A percentile compares a stretch with the other conserved stretches of the same genome.
Conservation (phyloP, 2,113 vertebrate species). For the Phyllostomus discolor region DNA sequence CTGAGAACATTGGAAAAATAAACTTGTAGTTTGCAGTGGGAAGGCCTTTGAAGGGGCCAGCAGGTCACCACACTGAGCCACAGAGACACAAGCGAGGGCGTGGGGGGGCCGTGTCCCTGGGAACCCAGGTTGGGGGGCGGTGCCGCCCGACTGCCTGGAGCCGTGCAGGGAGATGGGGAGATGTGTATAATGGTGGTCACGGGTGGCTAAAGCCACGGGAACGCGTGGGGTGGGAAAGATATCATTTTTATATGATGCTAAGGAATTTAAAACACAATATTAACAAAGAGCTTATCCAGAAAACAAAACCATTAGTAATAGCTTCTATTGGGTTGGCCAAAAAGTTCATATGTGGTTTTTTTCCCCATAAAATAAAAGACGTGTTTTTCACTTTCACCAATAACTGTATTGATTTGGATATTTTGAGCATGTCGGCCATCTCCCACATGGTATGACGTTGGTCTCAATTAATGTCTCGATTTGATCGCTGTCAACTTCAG, state of each 20-base stretch:
- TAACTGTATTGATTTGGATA: too few species aligned
- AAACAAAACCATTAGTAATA: neutral
- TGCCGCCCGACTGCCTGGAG: too few species aligned
- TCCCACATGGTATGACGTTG: too few species aligned
- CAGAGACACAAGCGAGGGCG: neutral
- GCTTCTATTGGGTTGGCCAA: neutral
- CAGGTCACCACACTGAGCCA: neutral
- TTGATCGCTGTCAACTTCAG: too few species aligned
- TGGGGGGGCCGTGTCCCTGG: neutral
- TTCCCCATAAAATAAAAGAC: too few species aligned
- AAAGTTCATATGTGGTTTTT: too few species aligned
- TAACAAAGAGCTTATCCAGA: neutral
- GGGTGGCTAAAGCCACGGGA: neutral
- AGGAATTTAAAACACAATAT: neutral
- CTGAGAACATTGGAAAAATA: neutral
- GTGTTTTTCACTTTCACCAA: too few species aligned
- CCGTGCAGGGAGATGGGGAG: neutral
- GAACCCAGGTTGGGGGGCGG: neutral
- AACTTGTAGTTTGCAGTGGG: neutral
- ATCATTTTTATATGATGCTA: neutral
- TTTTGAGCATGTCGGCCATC: too few species aligned
- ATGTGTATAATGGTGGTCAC: fast-evolving
- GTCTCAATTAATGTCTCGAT: too few species aligned
- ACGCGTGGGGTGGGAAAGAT: neutral
- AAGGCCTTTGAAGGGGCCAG: neutral